Conservation (phyloP, 2,888 invertebrate genomes). For the Frankliniella intonsa region DNA sequence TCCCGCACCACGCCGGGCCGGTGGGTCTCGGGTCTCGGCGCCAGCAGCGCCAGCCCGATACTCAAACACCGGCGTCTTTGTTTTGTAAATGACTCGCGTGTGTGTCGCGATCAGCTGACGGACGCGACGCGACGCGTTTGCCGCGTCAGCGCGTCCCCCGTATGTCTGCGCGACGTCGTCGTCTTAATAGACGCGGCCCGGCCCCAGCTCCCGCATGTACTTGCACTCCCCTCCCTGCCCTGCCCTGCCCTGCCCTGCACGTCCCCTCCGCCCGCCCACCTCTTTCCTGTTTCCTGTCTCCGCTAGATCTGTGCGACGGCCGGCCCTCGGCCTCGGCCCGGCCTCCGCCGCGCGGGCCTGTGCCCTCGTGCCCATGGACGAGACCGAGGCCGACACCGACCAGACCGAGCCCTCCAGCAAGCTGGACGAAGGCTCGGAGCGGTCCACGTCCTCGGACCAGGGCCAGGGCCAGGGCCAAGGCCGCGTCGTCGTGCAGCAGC, state of each 20-base stretch:
- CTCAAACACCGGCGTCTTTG: too few species aligned
- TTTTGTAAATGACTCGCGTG: too few species aligned
- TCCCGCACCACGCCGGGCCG: neutral
- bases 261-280: neutral
- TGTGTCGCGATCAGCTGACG: too few species aligned
- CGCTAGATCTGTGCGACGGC: neutral
- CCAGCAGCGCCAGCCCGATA: neutral
- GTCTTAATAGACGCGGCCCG: too few species aligned
- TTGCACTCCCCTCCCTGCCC: neutral
- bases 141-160: neutral
- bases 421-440: neutral
- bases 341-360: neutral
- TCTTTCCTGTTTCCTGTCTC: neutral
- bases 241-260: neutral
- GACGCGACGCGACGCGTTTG: neutral
- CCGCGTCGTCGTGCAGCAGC: neutral
- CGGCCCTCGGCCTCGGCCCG: neutral
- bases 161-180: too few species aligned
- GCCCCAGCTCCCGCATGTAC: too few species aligned
- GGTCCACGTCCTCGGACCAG: constrained; percentile 8
- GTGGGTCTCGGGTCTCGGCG: neutral
- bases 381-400: neutral
- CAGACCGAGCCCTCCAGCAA: neutral
- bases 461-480: neutral
- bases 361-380: neutral